Evolutionary conservation across 2,888 invertebrate species (phyloP).

Genomic region (Eremobia ochroleuca): DNA sequence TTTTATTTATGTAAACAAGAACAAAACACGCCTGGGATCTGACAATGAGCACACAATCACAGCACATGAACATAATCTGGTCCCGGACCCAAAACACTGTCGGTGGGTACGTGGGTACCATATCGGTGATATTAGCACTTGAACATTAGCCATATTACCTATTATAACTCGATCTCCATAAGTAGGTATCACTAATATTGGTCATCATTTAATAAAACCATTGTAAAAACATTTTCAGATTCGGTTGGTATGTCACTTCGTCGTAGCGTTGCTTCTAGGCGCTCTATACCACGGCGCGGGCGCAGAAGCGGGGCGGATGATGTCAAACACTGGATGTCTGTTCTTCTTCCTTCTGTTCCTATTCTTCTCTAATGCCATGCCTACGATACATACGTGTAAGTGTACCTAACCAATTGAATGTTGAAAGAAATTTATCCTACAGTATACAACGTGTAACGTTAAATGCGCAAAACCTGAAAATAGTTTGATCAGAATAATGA

Average conservation of each 20-base stretch:
- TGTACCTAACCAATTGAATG: not conserved
- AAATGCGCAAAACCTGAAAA: no score
- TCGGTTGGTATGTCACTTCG: conserved; percentile 87
- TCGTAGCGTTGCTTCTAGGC: conserved; percentile 91
- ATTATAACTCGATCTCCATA: not conserved
- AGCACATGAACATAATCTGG: not conserved
- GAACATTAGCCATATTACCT: not conserved
- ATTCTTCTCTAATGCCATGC: conserved; percentile 92
- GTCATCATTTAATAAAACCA: not conserved
- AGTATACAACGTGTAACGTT: no score
- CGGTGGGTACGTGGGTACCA: not conserved
- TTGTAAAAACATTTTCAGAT: conserved; percentile 76
- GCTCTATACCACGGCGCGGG: conserved; percentile 91
- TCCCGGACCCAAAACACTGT: not conserved
- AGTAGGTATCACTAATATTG: not conserved
- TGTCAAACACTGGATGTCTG: conserved; percentile 91
- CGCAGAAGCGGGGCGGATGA: conserved; percentile 88
- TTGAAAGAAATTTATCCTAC: not conserved
- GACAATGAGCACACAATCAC: not conserved
- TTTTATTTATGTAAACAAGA: not conserved
- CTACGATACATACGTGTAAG: conserved; percentile 92
- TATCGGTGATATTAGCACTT: not conserved
- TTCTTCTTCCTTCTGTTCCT: conserved; percentile 92
- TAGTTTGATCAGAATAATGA: no score
- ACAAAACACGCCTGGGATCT: not conserved